Base-by-base conservation (phyloP, 2,888 invertebrate genomes). In the Leptopilina myrica region DNA sequence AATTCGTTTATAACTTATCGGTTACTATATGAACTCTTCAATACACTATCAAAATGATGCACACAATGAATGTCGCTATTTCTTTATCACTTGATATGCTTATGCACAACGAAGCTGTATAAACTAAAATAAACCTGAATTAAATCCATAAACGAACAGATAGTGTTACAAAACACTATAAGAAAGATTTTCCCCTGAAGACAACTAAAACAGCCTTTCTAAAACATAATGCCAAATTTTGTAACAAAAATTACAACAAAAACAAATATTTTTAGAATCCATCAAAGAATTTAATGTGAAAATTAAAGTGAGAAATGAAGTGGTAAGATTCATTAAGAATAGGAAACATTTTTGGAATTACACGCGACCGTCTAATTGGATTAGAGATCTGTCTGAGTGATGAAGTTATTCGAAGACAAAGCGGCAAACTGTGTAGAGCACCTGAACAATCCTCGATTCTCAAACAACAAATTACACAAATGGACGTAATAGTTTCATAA, bases 391-490 rank as follows among this genome's bases (percentile, higher is more conserved):
- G 2, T 7, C 4, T 56, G 12, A 8, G 43, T 26, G 26, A 26
- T 69, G 69, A 69, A 53, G 26, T 26, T 56, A 53, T 69, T 2
- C 0, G 14, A 26, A 69, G 26, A 26, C 53, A 69, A 53, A 67
- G 20, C 20, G 67, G 20, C 33, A 33, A 53, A 49, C 43, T 8
- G n/a, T 12, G 26, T 26, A 20, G 12, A 20, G 12, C 49, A 26
- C 53, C 53, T 69, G 20, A 69, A 69, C 53, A 14, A 69, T 69
- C 69, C 69, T 69, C 33, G 53, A 53, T 49, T 69, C 26, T 49
- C 26, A 69, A 69, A 53, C 69, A 33, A 73, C 73, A 73, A 73
- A 73, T 73, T 15, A 53, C 56, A 69, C 14, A 49, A 53, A 69
- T 69, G 26, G 15, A 26, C 73, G 53, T 56, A 56, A 73, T 73